Conservation (phyloP, 2,113 vertebrate genomes). For the Sapajus apella region DNA sequence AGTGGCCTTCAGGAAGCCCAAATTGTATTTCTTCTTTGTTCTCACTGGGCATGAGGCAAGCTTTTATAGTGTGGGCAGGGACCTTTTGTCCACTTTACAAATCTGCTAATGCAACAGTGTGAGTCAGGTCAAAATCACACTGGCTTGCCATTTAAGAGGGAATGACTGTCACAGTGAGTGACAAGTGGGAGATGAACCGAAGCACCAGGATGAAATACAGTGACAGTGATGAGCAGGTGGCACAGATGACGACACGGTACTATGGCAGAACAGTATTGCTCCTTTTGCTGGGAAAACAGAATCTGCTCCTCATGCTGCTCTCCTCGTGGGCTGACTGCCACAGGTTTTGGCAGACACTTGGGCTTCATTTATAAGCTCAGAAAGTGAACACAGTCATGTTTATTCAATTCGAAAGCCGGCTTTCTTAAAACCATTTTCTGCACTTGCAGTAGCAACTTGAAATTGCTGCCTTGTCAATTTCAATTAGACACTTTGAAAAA, state of each 20-base stretch:
- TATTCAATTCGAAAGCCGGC: constrained; percentile 30
- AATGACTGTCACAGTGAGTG: neutral
- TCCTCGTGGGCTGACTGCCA: neutral
- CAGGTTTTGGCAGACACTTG: constrained; percentile 48
- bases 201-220: neutral
- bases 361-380: neutral
- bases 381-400: neutral
- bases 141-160: neutral
- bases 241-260: neutral
- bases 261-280: neutral
- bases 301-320: constrained; percentile 13
- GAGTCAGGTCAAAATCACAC: neutral
- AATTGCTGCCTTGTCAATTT: constrained; percentile 23
- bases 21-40: neutral
- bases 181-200: neutral
- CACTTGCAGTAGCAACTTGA: neutral
- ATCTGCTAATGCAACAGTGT: neutral
- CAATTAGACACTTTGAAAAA: neutral
- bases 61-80: neutral
- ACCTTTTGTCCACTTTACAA: neutral
- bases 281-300: constrained; percentile 51
- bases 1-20: neutral
- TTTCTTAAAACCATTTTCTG: constrained; percentile 19
- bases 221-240: neutral
- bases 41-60: neutral